Base-by-base conservation (phyloP, 2,113 vertebrate species). In the Gallinago jamesoni region DNA sequence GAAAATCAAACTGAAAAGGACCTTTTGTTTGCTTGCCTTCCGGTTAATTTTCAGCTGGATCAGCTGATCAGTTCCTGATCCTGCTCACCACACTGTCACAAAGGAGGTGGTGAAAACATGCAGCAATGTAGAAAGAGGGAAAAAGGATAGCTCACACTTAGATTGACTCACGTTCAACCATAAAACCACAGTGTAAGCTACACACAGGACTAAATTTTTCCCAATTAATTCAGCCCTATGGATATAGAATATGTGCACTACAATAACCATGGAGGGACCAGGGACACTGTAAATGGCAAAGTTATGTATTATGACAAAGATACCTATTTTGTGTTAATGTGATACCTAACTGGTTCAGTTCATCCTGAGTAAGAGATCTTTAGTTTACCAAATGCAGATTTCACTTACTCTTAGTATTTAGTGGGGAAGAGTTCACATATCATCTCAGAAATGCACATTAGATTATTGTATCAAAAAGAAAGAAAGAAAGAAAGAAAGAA, bases 11-110 rank as follows among this genome's bases (percentile, higher is more conserved):
- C 78, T 93, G 0, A 83, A 94, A 96, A 60, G 85, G 82, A 76
- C 11, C 82, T 92, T 96, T 94, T 97, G 90, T 96, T 96, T 84
- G 48, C 55, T 76, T 88, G 92, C 67, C 79, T 95, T 81, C 88
- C 33, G 4, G 74, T 90, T 92, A 60, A 73, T 94, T 95, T 94
- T 88, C 94, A 94, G 63, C 85, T 94, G 85, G 48, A 88, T 91
- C 94, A 93, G 92, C 94, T 94, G 90, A 91, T 73, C 77, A 35
- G 69, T 91, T 94, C 75, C 56, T 93, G 92, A 94, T 95, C 59
- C 72, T 2, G 27, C n/a, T 89, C 72, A 84, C 84, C 73, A 30
- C 62, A 60, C 35, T 48, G n/a, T 93, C 94, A 91, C 78, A 90
- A 94, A 92, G 92, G 75, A 92, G 85, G 70, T 76, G 88, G 53